Conservation (phyloP, 2,888 invertebrate species). For the Drosophila gaucha region DNA sequence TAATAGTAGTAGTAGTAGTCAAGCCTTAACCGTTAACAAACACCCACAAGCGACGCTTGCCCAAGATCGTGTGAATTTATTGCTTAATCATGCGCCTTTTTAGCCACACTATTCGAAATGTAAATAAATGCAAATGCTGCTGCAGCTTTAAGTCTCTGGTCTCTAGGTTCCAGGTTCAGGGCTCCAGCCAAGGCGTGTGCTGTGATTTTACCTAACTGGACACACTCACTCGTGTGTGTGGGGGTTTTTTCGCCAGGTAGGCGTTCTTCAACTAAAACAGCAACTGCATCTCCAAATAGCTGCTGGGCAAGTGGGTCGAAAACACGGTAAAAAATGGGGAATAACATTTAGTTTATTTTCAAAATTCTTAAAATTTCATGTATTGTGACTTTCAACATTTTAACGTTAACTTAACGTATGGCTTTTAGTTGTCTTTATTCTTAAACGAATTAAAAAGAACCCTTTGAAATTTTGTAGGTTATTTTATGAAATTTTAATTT, state of each 20-base stretch:
- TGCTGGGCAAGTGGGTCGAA: constrained; percentile 51
- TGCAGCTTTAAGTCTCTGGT: constrained; percentile 5
- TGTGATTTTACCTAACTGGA: constrained; percentile 61
- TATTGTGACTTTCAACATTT: not conserved
- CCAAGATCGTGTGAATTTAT: constrained; percentile 68
- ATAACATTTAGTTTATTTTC: not conserved
- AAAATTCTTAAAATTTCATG: not conserved
- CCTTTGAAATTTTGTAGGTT: too few relatives aligned
- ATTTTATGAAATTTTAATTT: too few relatives aligned
- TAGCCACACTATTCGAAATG: constrained; percentile 45
- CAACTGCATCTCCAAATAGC: constrained; percentile 6
- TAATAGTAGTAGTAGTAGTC: not conserved
- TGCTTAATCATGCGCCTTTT: constrained; percentile 70
- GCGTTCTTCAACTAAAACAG: constrained; percentile 29
- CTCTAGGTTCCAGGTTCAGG: constrained; percentile 38
- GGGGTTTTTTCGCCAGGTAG: constrained; percentile 28
- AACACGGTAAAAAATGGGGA: constrained; percentile 9
- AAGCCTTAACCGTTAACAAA: constrained; percentile 48
- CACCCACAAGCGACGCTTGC: constrained; percentile 31
- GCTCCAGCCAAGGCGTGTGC: constrained; percentile 51
- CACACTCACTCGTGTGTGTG: constrained; percentile 27
- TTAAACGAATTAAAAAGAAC: too few relatives aligned
- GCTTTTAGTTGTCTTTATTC: too few relatives aligned
- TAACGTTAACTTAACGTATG: too few relatives aligned
- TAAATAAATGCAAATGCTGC: constrained; percentile 57